Conservation (phyloP, 2,113 vertebrate species). For the Dromiciops gliroides region DNA sequence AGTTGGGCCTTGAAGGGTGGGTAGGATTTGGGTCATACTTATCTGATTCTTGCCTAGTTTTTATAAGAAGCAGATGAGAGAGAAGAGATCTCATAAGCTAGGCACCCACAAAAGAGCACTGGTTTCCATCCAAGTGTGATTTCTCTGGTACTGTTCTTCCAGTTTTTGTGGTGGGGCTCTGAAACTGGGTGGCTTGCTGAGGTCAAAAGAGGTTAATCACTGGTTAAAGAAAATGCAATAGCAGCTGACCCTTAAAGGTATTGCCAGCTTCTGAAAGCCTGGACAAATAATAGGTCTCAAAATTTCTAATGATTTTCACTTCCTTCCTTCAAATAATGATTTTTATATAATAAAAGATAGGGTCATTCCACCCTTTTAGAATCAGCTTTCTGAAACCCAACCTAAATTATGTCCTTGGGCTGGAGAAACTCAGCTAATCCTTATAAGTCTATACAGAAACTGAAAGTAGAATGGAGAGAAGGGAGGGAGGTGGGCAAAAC, state of each 20-base stretch:
- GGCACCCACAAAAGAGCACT: slow-evolving; percentile 28
- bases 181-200: background rate
- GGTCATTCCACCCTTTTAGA: slow-evolving; percentile 3
- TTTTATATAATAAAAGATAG: slow-evolving; percentile 37
- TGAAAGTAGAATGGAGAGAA: slow-evolving; percentile 1
- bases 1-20: slow-evolving; percentile 29
- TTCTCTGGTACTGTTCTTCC: slow-evolving; percentile 38
- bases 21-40: slow-evolving; percentile 8
- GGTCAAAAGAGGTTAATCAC: slow-evolving; percentile 21
- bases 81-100: background rate
- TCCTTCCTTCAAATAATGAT: slow-evolving; percentile 43
- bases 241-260: slow-evolving; percentile 7
- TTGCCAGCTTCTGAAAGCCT: background rate
- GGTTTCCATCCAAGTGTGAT: background rate
- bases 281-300: slow-evolving; percentile 2
- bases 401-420: slow-evolving; percentile 28
- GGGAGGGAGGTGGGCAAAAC: slow-evolving; percentile 17
- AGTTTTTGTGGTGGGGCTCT: background rate
- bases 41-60: background rate
- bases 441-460: slow-evolving; percentile 45
- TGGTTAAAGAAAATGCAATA: background rate
- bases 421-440: slow-evolving; percentile 48
- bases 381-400: slow-evolving; percentile 38
- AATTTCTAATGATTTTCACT: slow-evolving; percentile 25
- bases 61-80: slow-evolving; percentile 20